Evolutionary conservation across 1,140 invertebrate species (phyloP).

Genomic region (Proales similis): DNA sequence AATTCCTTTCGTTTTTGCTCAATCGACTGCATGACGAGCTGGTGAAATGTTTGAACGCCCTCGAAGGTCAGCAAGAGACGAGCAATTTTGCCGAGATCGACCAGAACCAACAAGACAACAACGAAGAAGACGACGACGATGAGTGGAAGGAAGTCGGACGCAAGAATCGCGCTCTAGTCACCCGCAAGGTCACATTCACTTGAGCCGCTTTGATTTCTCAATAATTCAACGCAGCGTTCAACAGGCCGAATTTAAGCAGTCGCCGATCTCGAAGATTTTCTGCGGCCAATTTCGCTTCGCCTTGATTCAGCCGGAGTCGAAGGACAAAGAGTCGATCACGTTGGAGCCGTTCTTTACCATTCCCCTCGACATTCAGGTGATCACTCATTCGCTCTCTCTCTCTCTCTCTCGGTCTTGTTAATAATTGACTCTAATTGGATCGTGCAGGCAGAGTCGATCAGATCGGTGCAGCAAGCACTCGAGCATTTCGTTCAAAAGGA

Average conservation of each 20-base stretch:
- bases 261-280: constrained; percentile 85
- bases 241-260: constrained; percentile 66
- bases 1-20: constrained; percentile 80
- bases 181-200: constrained; percentile 58
- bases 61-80: constrained; percentile 17
- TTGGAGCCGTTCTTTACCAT: constrained; percentile 88
- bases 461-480: constrained; percentile 69
- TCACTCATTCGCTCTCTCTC: too few species aligned
- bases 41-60: constrained; percentile 60
- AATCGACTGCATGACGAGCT: constrained; percentile 93
- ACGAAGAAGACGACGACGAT: constrained; percentile 56
- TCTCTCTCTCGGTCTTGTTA: too few species aligned
- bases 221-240: constrained; percentile 50
- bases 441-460: constrained; percentile 63
- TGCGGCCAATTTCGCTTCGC: constrained; percentile 77
- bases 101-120: constrained; percentile 18
- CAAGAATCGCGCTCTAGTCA: constrained; percentile 75
- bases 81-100: constrained; percentile 18
- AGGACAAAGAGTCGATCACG: constrained; percentile 62
- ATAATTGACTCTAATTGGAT: constrained; percentile 38
- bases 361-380: constrained; percentile 83
- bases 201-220: not conserved
- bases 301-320: constrained; percentile 60
- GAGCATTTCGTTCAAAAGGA: constrained; percentile 74
- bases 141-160: constrained; percentile 69